A percentile compares a stretch with the other conserved stretches of the same genome.
Evolutionary conservation across 2,888 invertebrate species (phyloP).

Genomic region (Acanthosepion esculentum): DNA sequence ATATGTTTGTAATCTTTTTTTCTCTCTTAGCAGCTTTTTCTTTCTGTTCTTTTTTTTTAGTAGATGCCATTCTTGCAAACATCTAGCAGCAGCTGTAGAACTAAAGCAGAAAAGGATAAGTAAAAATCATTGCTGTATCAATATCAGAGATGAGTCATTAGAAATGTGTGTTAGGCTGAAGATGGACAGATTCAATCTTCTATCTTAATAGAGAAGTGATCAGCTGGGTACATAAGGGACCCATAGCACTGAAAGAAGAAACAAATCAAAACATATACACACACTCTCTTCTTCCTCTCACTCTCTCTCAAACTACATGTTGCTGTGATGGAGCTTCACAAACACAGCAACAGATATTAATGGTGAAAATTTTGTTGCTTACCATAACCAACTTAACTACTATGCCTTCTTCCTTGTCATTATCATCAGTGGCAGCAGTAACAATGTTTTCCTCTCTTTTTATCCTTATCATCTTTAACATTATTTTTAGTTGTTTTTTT

Average conservation of each 20-base stretch:
- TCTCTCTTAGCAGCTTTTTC: neutral
- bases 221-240: conserved; percentile 21
- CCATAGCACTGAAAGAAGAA: neutral
- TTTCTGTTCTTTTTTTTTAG: neutral
- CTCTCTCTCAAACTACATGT: neutral
- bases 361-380: neutral
- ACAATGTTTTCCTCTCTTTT: neutral
- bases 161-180: neutral
- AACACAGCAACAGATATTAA: neutral
- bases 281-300: neutral
- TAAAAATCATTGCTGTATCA: conserved; percentile 33
- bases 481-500: neutral
- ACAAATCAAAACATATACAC: neutral
- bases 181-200: neutral
- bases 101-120: conserved; percentile 20
- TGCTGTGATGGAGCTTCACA: conserved; percentile 33
- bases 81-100: conserved; percentile 33
- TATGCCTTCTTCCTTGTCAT: neutral
- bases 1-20: neutral
- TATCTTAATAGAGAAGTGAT: neutral
- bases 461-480: neutral
- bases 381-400: conserved; percentile 18
- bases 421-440: neutral
- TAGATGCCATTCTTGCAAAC: conserved; percentile 33
- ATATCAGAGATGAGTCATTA: conserved; percentile 33